phyloP scores from a whole-genome alignment of 2,113 vertebrate genomes.

The Saguinus midas region DNA sequence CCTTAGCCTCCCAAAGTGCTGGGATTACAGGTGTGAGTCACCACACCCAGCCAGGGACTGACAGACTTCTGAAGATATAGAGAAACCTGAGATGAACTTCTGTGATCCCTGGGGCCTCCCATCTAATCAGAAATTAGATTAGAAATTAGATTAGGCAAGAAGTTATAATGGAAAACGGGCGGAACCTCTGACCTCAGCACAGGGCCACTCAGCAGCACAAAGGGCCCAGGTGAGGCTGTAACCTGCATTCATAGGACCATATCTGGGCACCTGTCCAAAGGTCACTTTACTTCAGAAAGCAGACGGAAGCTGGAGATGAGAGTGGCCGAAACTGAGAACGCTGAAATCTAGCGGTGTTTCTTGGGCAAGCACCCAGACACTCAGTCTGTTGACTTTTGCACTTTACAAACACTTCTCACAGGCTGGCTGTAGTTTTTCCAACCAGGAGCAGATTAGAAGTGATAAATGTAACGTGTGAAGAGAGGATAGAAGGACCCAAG shows the following conservation, averaged over 20 bases:
- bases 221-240: not conserved
- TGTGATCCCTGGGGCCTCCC: not conserved
- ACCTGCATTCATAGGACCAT: not conserved
- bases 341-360: not conserved
- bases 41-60: no score
- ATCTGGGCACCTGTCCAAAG: not conserved
- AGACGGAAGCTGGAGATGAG: not conserved
- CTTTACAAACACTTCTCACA: not conserved
- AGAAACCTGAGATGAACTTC: not conserved
- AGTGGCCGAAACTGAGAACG: not conserved
- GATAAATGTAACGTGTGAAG: not conserved
- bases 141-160: not conserved
- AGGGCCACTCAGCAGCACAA: not conserved
- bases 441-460: not conserved
- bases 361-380: not conserved
- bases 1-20: no score
- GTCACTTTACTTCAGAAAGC: not conserved
- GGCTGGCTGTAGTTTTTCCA: not conserved
- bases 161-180: not conserved
- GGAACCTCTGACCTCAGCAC: not conserved
- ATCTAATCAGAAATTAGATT: not conserved
- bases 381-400: not conserved
- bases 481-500: not conserved
- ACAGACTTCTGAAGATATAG: not conserved
- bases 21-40: no score